These are phyloP conservation scores for Phanerotoma sp. DNA, from an alignment of 2,888 invertebrate genomes.

Conservation along the genomic window DNA sequence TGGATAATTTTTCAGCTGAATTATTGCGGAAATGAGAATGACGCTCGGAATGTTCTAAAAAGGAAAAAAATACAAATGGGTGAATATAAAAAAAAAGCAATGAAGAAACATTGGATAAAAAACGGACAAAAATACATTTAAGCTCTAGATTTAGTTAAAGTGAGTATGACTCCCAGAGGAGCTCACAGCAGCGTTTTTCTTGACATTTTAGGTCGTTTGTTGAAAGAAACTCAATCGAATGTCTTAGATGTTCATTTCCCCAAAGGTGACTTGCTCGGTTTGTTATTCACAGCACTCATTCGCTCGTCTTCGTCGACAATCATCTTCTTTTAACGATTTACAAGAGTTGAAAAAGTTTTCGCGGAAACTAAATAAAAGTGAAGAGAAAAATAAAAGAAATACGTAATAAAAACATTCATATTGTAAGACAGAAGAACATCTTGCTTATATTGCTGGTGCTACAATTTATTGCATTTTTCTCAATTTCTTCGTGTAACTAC, in stretches of 20 bases:
- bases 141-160: background rate
- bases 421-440: background rate
- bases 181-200: conserved; percentile 1
- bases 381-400: conserved; percentile 5
- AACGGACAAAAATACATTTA: conserved; percentile 1
- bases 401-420: conserved; percentile 1
- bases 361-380: background rate
- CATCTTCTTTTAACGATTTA: conserved; percentile 3
- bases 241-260: conserved; percentile 2
- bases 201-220: conserved; percentile 6
- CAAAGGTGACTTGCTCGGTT: conserved; percentile 14
- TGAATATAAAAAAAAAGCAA: background rate
- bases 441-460: background rate
- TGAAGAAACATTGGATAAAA: background rate
- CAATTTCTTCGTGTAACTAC: background rate
- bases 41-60: background rate
- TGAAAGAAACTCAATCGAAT: conserved; percentile 13
- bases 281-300: conserved; percentile 11
- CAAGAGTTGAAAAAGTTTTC: background rate
- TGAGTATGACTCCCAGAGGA: conserved; percentile 2
- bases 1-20: no score
- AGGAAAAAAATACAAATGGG: background rate
- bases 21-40: no score
- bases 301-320: conserved; percentile 1
- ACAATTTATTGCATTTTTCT: background rate